Evolutionary conservation across 2,797 vertebrate species (phyloP).

Genomic region (Bucorvus abyssinicus): DNA sequence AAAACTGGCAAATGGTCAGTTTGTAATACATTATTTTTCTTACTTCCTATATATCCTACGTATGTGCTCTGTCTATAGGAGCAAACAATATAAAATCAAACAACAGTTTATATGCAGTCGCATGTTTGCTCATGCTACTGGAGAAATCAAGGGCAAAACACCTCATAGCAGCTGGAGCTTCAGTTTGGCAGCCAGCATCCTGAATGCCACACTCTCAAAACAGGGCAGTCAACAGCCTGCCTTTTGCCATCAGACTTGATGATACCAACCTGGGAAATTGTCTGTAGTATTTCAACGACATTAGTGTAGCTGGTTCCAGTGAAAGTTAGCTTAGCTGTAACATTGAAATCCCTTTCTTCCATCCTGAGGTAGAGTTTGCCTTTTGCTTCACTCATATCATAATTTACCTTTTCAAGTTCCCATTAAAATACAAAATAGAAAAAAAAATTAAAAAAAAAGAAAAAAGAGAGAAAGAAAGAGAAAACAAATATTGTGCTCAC

Average conservation of each 20-base stretch:
- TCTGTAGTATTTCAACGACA: conserved; percentile 46
- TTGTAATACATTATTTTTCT: background rate
- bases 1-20: background rate
- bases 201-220: background rate
- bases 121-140: background rate
- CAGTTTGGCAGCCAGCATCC: background rate
- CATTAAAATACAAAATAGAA: background rate
- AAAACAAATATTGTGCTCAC: background rate
- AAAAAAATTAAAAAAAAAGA: too few relatives aligned
- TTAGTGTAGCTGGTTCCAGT: background rate
- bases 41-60: background rate
- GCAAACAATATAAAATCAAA: background rate
- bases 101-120: background rate
- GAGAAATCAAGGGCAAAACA: background rate
- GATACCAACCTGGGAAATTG: conserved; percentile 56
- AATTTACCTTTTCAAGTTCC: conserved; percentile 35
- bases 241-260: background rate
- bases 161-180: background rate
- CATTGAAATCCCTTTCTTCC: conserved; percentile 13
- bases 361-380: background rate
- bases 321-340: conserved; percentile 8
- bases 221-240: background rate
- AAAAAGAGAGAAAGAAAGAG: background rate
- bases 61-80: background rate
- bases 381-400: conserved; percentile 36